Base-by-base conservation (phyloP, 2,888 invertebrate species). In the Taenaris catops region DNA sequence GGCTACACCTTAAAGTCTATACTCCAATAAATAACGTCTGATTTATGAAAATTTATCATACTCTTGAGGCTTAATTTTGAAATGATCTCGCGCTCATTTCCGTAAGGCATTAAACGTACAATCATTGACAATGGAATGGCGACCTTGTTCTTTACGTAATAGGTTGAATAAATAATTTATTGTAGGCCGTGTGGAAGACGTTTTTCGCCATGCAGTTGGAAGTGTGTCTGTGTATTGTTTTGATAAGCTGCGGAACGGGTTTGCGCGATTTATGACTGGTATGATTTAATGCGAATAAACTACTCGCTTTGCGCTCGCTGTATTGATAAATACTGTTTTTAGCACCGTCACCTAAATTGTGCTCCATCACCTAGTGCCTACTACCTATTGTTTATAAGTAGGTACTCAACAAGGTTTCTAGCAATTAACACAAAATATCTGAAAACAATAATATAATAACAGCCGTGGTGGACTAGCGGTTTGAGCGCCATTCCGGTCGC, bases 281-380 rank as follows among this genome's bases (percentile, higher is more conserved):
- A 75, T 87, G 87, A 87, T 87, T 86, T 87, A 87, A 86, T 78
- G 80, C 73, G 87, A 86, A 84, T 83, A 83, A 81, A 84, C 81
- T 78, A 84, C 78, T 80, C 66, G 73, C 67, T 58, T 72, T 65
- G 68, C 68, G 63, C 70, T 70, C 65, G 67, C 67, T 69, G 69
- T 71, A 75, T 71, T 78, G 79, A 84, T 80, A 75, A 75, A 72
- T 74, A 73, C 65, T 66, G 73, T 73, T 74, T 74, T 75, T 72
- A 68, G 62, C 57, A 51, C 57, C 57, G 26, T 67, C 66, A 65
- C 66, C 63, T 61, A 66, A 53, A 63, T 64, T 61, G 43, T 48
- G 53, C 25, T 18, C n/a, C n/a, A n/a, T n/a, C n/a, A n/a, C n/a
- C n/a, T n/a, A n/a, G n/a, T n/a, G n/a, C n/a, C n/a, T n/a, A n/a